phyloP scores from a whole-genome alignment of 2,113 vertebrate genomes.

The Morone saxatilis region DNA sequence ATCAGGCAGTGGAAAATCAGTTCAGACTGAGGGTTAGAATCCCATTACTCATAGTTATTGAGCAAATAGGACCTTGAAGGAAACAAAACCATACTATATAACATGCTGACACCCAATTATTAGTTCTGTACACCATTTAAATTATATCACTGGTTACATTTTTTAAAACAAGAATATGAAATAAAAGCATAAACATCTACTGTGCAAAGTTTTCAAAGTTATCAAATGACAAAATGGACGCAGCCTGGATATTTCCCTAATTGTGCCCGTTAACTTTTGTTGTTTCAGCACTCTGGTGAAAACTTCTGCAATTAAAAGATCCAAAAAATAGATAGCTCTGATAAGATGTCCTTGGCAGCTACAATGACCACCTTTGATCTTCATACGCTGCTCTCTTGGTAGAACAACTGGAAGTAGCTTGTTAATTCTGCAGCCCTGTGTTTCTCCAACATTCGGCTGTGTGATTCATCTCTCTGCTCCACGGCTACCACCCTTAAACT shows the following conservation, averaged over 20 bases:
- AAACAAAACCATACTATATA: not conserved
- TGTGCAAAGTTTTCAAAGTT: slow-evolving; percentile 51
- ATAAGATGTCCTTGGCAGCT: slow-evolving; percentile 82
- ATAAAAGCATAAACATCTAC: slow-evolving; percentile 23
- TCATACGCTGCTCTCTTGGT: slow-evolving; percentile 54
- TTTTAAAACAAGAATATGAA: not conserved
- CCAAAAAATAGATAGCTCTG: slow-evolving; percentile 72
- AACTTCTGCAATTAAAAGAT: slow-evolving; percentile 80
- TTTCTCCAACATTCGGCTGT: slow-evolving; percentile 36
- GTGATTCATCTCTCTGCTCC: slow-evolving; percentile 63
- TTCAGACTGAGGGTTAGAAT: not conserved
- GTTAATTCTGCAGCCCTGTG: slow-evolving; percentile 73
- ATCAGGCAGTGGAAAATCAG: too few species aligned
- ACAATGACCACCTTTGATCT: slow-evolving; percentile 83
- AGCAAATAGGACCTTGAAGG: not conserved
- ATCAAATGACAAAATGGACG: slow-evolving; percentile 44
- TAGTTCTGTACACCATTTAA: not conserved
- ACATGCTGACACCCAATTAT: not conserved
- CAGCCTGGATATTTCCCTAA: slow-evolving; percentile 40
- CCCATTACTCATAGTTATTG: not conserved
- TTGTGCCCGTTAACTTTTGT: slow-evolving; percentile 67
- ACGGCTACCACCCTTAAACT: slow-evolving; percentile 28
- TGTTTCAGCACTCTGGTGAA: slow-evolving; percentile 74
- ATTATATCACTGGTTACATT: not conserved
- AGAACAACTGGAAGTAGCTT: slow-evolving; percentile 77